A percentile compares a stretch with the other conserved stretches of the same genome.
phyloP scores from a whole-genome alignment of 1,140 invertebrate genomes.

The Lamellibrachia luymesi region DNA sequence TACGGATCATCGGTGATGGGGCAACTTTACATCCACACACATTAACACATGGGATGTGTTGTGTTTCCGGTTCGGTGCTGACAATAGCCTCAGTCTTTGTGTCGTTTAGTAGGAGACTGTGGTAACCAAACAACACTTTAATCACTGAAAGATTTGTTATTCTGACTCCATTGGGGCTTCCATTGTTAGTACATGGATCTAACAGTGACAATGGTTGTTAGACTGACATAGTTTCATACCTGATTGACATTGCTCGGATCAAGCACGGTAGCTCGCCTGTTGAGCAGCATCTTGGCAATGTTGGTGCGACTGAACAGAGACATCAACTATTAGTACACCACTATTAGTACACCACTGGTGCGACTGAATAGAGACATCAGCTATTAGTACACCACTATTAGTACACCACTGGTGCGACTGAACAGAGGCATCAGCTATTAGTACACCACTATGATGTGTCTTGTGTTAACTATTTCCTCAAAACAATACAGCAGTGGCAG shows the following conservation, averaged over 20 bases:
- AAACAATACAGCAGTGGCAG: not conserved
- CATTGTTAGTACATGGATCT: too few species aligned
- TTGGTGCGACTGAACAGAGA: not conserved
- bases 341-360: too few species aligned
- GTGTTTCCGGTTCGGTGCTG: too few species aligned
- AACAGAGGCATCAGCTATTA: not conserved
- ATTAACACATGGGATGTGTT: too few species aligned
- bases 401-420: too few species aligned
- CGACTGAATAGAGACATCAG: too few species aligned
- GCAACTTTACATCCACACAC: too few species aligned
- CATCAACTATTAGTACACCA: too few species aligned
- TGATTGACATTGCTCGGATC: not conserved
- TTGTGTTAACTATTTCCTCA: not conserved
- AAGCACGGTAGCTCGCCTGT: not conserved
- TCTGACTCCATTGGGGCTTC: not conserved
- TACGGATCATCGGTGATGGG: too few species aligned
- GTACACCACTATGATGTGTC: not conserved
- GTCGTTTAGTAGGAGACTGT: too few species aligned
- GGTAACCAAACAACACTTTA: not conserved
- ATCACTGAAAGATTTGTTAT: not conserved
- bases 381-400: not conserved
- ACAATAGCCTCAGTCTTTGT: too few species aligned
- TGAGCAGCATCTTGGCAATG: not conserved
- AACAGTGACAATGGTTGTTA: not conserved
- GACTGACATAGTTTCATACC: not conserved